Base-by-base conservation (phyloP, 2,797 vertebrate genomes). In the Scleropages formosus region DNA sequence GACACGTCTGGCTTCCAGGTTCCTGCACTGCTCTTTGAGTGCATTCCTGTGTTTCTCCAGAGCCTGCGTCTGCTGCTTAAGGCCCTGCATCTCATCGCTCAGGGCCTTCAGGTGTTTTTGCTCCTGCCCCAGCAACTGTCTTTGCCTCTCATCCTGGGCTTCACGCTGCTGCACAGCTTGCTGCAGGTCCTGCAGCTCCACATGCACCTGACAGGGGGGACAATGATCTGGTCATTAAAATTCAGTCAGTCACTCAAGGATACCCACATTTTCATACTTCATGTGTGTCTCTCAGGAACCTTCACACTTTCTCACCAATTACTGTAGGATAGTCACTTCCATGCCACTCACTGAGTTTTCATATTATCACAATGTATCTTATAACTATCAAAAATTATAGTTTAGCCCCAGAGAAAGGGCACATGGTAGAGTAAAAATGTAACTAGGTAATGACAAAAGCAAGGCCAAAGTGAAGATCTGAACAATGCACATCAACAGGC, bases 101-200 rank as follows among this genome's bases (percentile, higher is more conserved):
- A 92, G 77, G 0, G 72, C 84, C 3, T 91, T 74, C 0, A 79
- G 75, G 58, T 93, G 90, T 70, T 77, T 81, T 1, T 72, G 87
- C 47, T 86, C 86, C 66, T 81, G 89, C 79, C 92, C 82, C 0
- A 93, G 85, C 4, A 88, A 85, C 60, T 89, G 88, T 31, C 86
- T 86, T 81, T 93, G 92, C 82, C 83, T 72, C 1, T 93, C 90
- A 1, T 81, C 76, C 60, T 94, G 90, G 27, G 82, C 85, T 27
- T 78, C 87, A 80, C 92, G 88, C 44, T 80, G 78, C 80, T 91
- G 86, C 0, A 85, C 76, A 0, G 85, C 74, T 31, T 85, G 85
- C 82, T 91, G 88, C 72, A 91, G 62, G 15, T 60, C 75, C 85
- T 94, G 91, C 75, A 94, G 22, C 59, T 90, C 90, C 15, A 89